A percentile compares a stretch with the other conserved stretches of the same genome.
Evolutionary conservation across 2,113 vertebrate species (phyloP).

Genomic region (Choloepus hoffmanni): DNA sequence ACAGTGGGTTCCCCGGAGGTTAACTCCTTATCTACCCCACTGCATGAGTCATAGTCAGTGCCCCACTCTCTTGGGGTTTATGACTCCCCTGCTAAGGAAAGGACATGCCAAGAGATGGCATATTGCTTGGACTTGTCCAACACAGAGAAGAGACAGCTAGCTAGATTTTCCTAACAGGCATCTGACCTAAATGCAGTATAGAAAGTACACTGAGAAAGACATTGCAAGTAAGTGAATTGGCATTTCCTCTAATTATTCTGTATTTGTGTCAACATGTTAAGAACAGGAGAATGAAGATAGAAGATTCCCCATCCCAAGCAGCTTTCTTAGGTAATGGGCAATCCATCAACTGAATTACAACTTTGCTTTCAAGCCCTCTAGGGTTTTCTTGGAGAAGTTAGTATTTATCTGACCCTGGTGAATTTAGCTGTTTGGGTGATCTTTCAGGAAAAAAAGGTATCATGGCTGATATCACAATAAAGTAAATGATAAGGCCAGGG

Average conservation of each 20-base stretch:
- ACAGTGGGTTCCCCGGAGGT: not conserved
- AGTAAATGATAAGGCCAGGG: slow-evolving; percentile 70
- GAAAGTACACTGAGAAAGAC: not conserved
- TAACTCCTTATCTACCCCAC: not conserved
- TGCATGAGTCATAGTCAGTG: not conserved
- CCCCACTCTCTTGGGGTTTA: not conserved
- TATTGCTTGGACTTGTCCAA: not conserved
- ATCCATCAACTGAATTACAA: not conserved
- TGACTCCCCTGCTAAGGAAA: not conserved
- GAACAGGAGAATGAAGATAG: not conserved
- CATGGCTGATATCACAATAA: slow-evolving; percentile 69
- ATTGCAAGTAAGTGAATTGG: not conserved
- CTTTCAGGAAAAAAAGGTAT: slow-evolving; percentile 61
- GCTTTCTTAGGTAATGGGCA: slow-evolving; percentile 1
- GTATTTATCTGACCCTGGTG: slow-evolving; percentile 68
- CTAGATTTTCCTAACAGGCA: not conserved
- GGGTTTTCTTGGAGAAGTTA: slow-evolving; percentile 72
- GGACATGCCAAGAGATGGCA: not conserved
- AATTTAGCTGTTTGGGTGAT: slow-evolving; percentile 66
- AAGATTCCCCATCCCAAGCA: not conserved
- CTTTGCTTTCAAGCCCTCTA: slow-evolving; percentile 16
- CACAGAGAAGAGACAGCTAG: not conserved
- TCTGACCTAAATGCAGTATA: not conserved
- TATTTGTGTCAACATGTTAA: not conserved
- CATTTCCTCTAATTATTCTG: slow-evolving; percentile 31